phyloP scores from a whole-genome alignment of 2,113 vertebrate genomes.

The Piliocolobus tephrosceles region DNA sequence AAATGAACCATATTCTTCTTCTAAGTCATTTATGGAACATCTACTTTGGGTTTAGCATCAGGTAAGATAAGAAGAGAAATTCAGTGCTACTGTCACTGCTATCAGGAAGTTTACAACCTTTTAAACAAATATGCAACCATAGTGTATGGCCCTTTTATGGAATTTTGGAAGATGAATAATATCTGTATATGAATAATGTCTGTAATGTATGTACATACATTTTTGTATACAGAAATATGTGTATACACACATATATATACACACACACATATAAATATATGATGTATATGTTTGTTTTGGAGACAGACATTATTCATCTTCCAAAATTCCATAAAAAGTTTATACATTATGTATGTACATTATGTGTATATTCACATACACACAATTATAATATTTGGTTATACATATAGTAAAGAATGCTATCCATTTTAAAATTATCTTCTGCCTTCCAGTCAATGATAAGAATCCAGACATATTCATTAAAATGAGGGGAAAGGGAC shows the following conservation, averaged over 20 bases:
- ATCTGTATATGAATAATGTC: no score
- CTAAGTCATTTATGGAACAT: not conserved
- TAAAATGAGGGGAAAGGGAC: accelerated
- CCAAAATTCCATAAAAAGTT: not conserved
- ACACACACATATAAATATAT: not conserved
- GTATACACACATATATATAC: not conserved
- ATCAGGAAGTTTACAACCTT: not conserved
- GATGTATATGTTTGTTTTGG: not conserved
- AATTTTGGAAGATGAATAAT: not conserved
- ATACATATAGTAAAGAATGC: not conserved
- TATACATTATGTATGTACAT: not conserved
- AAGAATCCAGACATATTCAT: not conserved
- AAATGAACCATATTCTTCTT: not conserved
- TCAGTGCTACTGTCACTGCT: not conserved
- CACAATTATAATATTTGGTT: not conserved
- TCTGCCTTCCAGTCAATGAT: not conserved
- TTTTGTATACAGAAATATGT: no score
- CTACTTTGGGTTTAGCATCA: not conserved
- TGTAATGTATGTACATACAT: no score
- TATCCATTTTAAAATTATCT: not conserved
- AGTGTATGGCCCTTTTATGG: not conserved
- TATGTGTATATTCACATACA: not conserved
- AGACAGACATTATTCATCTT: not conserved
- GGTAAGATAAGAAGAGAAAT: not conserved
- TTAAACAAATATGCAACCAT: not conserved